Conservation (phyloP, 2,888 invertebrate genomes). For the Drepanosiphum platanoidis region DNA sequence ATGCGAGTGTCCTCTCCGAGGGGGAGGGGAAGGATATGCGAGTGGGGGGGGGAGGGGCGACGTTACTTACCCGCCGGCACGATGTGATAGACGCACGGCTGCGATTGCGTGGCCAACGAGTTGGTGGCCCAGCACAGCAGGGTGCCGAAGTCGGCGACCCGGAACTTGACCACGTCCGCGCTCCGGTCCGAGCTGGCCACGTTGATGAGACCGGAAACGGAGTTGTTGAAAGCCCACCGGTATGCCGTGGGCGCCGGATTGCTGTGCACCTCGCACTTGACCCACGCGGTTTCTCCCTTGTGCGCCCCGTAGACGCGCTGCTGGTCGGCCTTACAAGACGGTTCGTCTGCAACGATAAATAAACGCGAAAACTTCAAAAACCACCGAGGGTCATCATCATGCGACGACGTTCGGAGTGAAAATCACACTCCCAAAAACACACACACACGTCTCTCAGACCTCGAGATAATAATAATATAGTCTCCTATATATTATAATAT, state of each 20-base stretch:
- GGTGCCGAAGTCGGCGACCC: slow-evolving; percentile 66
- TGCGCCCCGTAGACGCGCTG: slow-evolving; percentile 65
- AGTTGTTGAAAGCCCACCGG: slow-evolving; percentile 68
- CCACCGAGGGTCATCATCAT: too few relatives aligned
- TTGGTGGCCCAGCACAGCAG: slow-evolving; percentile 65
- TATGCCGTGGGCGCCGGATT: slow-evolving; percentile 67
- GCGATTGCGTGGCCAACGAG: slow-evolving; percentile 64
- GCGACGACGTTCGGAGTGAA: too few relatives aligned
- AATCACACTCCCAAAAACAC: too few relatives aligned
- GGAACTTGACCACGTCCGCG: slow-evolving; percentile 67
- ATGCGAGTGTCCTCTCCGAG: too few relatives aligned
- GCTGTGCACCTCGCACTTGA: slow-evolving; percentile 67
- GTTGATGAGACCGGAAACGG: slow-evolving; percentile 64
- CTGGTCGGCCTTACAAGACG: slow-evolving; percentile 64
- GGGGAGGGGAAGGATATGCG: too few relatives aligned
- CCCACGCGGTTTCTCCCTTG: slow-evolving; percentile 63
- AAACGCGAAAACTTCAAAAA: background rate
- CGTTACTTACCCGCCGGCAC: slow-evolving; percentile 65
- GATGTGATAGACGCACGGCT: slow-evolving; percentile 65
- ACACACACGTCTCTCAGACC: too few relatives aligned
- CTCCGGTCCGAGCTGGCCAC: slow-evolving; percentile 65
- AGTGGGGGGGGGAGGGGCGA: too few relatives aligned
- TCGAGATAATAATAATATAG: too few relatives aligned
- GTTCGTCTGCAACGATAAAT: slow-evolving; percentile 63
- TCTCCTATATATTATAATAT: too few relatives aligned